phyloP scores from a whole-genome alignment of 2,888 invertebrate genomes.

The Malthinus seriepunctatus region DNA sequence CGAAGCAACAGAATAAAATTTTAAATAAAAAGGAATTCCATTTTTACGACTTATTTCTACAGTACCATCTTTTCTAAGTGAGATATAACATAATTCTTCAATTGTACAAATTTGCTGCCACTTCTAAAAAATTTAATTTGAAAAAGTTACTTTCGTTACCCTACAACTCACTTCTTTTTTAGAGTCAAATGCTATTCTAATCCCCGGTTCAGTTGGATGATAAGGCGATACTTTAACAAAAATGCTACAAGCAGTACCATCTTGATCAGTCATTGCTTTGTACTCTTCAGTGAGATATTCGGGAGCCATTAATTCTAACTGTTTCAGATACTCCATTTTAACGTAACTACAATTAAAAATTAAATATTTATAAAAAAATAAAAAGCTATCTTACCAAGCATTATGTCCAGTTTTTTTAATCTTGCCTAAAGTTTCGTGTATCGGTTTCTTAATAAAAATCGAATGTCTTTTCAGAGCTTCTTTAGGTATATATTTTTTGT shows the following conservation, averaged over 20 bases:
- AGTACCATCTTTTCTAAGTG: constrained; percentile 70
- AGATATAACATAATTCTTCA: constrained; percentile 83
- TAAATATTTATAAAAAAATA: constrained; percentile 2
- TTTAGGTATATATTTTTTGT: constrained; percentile 82
- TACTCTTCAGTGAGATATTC: constrained; percentile 81
- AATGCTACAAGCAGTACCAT: constrained; percentile 70
- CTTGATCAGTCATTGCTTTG: constrained; percentile 67
- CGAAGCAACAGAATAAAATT: constrained; percentile 67
- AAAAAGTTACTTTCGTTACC: no score
- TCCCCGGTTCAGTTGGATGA: constrained; percentile 66
- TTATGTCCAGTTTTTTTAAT: constrained; percentile 65
- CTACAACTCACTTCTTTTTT: constrained; percentile 62
- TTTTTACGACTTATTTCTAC: constrained; percentile 76
- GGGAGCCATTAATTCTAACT: constrained; percentile 78
- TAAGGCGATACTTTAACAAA: constrained; percentile 67
- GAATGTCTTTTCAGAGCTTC: constrained; percentile 75
- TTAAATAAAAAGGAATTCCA: constrained; percentile 77
- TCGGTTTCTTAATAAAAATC: constrained; percentile 76
- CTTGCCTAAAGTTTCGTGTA: constrained; percentile 66
- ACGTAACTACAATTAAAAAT: constrained; percentile 59
- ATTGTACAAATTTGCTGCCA: constrained; percentile 77
- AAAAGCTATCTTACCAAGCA: constrained; percentile 57
- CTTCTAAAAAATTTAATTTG: constrained; percentile 50
- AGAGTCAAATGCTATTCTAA: constrained; percentile 64
- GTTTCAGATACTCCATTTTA: constrained; percentile 79